Conservation (phyloP, 2,113 vertebrate genomes). For the Chionodraco myersi region DNA sequence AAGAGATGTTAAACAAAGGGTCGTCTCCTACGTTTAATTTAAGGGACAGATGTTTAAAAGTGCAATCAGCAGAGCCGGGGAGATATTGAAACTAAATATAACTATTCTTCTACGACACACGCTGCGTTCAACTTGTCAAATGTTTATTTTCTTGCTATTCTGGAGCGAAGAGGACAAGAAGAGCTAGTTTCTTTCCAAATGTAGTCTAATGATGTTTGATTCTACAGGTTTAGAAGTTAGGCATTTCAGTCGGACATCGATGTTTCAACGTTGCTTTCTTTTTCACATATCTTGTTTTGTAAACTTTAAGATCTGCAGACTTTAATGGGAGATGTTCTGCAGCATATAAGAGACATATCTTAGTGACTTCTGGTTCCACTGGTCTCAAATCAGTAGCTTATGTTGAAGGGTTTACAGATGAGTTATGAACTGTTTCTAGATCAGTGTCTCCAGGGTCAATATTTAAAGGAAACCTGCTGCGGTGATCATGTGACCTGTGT, state of each 20-base stretch:
- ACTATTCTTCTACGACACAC: slow-evolving; percentile 18
- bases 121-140: slow-evolving; percentile 23
- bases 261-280: slow-evolving; percentile 1
- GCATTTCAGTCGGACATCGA: background rate
- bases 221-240: background rate
- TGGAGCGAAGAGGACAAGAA: background rate
- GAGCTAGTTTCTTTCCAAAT: slow-evolving; percentile 17
- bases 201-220: background rate
- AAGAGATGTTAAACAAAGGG: slow-evolving; percentile 26
- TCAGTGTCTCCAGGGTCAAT: background rate
- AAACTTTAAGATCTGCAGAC: background rate
- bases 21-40: background rate
- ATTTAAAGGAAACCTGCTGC: slow-evolving; percentile 21
- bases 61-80: slow-evolving; percentile 57
- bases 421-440: background rate
- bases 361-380: slow-evolving; percentile 14
- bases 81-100: slow-evolving; percentile 22
- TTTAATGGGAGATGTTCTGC: slow-evolving; percentile 43
- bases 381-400: slow-evolving; percentile 7
- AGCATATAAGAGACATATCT: slow-evolving; percentile 16
- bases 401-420: background rate
- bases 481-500: slow-evolving; percentile 41
- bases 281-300: slow-evolving; percentile 2
- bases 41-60: slow-evolving; percentile 17
- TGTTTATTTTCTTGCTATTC: slow-evolving; percentile 15